Evolutionary conservation across 2,113 vertebrate species (phyloP).

Genomic region (Chrysemys picta): DNA sequence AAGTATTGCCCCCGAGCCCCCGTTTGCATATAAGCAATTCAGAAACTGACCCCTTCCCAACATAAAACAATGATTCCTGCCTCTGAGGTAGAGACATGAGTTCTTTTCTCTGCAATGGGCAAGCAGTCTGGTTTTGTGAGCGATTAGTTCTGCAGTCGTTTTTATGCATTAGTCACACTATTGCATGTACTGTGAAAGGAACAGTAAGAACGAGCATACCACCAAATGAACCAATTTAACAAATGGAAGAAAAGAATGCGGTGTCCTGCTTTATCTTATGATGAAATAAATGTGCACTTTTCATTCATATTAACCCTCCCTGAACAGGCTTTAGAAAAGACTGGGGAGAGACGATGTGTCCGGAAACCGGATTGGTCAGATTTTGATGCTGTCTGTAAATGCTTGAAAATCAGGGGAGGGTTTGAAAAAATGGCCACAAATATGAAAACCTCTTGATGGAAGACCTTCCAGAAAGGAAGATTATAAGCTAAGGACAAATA

Average conservation of each 20-base stretch:
- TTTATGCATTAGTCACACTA: background rate
- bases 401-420: background rate
- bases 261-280: background rate
- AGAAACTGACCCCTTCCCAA: background rate
- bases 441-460: background rate
- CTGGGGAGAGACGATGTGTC: background rate
- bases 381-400: background rate
- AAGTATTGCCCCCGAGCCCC: background rate
- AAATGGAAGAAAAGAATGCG: background rate
- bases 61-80: background rate
- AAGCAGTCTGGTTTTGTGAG: background rate
- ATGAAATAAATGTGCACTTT: background rate
- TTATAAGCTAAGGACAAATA: background rate
- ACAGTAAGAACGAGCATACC: background rate
- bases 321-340: background rate
- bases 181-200: background rate
- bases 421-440: background rate
- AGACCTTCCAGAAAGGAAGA: background rate
- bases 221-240: background rate
- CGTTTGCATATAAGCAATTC: background rate
- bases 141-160: background rate
- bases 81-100: background rate
- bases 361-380: background rate
- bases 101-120: too few relatives aligned
- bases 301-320: background rate